A percentile compares a stretch with the other conserved stretches of the same genome.
Evolutionary conservation across 64 coral and sea anemone genomes (phyloP).

Genomic region (Montipora sp.): DNA sequence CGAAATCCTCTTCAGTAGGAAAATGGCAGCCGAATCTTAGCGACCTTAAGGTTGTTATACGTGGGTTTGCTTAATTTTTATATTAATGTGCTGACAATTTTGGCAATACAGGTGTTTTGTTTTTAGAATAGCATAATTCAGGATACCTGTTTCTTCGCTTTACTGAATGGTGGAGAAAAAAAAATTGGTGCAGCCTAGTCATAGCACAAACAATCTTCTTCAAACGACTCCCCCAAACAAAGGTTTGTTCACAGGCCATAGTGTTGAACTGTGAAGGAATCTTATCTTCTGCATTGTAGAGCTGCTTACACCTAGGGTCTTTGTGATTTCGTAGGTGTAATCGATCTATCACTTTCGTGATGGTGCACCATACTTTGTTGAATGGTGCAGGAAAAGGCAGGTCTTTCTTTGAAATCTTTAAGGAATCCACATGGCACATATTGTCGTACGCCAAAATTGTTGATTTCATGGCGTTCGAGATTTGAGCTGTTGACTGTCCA

Average conservation of each 20-base stretch:
- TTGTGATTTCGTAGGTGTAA: constrained; percentile 32
- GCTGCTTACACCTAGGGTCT: background rate
- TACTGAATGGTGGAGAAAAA: constrained; percentile 18
- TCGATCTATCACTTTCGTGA: background rate
- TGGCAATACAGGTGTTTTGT: too few relatives aligned
- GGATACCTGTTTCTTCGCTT: background rate
- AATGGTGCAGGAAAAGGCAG: constrained; percentile 12
- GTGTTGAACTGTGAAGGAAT: constrained; percentile 18
- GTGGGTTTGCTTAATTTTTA: too few relatives aligned
- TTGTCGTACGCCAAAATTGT: constrained; percentile 46
- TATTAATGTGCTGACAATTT: too few relatives aligned
- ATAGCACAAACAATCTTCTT: constrained; percentile 19
- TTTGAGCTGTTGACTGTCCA: background rate
- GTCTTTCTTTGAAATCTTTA: background rate
- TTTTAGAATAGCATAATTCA: too few relatives aligned
- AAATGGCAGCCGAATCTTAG: too few relatives aligned
- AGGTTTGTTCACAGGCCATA: constrained; percentile 31
- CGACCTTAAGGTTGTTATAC: too few relatives aligned
- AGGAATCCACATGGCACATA: constrained; percentile 34
- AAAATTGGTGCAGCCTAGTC: constrained; percentile 29
- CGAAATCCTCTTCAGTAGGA: too few relatives aligned
- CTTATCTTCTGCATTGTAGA: constrained; percentile 26
- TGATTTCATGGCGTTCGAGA: background rate
- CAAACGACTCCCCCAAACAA: constrained; percentile 11
- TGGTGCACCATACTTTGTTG: background rate